Percentiles rank a stretch among this genome's conserved stretches.
phyloP scores from a whole-genome alignment of 2,888 invertebrate species.

The Harpalus rubripes region DNA sequence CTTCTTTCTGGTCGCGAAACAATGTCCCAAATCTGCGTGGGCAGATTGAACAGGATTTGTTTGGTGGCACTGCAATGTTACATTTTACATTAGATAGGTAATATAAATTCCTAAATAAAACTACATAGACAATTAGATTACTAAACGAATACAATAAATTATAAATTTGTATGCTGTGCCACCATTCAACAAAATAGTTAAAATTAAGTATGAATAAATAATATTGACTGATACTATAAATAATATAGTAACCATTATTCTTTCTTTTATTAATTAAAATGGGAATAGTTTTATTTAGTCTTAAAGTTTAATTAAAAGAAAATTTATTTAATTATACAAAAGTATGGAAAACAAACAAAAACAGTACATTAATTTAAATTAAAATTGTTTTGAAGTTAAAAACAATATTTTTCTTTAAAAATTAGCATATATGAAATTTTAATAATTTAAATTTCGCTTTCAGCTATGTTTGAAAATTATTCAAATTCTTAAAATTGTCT shows the following conservation, averaged over 20 bases:
- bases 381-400: no score
- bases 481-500: no score
- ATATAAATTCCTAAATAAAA: constrained; percentile 37
- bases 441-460: no score
- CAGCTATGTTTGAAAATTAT: no score
- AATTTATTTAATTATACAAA: no score
- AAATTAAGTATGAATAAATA: constrained; percentile 48
- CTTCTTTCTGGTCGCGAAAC: not conserved
- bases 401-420: no score
- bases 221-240: constrained; percentile 58
- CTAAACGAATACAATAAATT: constrained; percentile 27
- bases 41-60: not conserved
- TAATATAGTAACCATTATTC: constrained; percentile 24
- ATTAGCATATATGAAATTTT: no score
- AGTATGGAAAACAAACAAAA: no score
- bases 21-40: not conserved
- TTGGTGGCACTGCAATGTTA: constrained; percentile 19
- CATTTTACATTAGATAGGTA: constrained; percentile 11
- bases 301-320: not conserved
- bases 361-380: no score
- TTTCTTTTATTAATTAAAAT: constrained; percentile 1
- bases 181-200: constrained; percentile 11
- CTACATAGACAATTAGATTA: constrained; percentile 32
- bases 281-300: not conserved
- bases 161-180: constrained; percentile 12